Evolutionary conservation across 2,797 vertebrate genomes (phyloP), one percentile per base, ranked within the genome.

Genomic region (Triplophysa yarkandensis): DNA sequence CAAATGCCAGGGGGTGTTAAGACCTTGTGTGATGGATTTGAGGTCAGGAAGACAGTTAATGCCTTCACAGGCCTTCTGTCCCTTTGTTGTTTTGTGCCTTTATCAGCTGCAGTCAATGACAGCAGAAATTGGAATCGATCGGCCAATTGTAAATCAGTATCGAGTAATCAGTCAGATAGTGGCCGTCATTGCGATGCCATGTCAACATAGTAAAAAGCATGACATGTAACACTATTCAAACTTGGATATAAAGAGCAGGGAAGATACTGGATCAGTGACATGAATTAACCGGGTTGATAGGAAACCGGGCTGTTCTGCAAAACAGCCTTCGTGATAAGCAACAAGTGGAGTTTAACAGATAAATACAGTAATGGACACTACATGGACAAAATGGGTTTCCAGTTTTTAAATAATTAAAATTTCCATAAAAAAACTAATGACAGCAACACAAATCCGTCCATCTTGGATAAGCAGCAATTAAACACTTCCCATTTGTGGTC

Each of bases 41-140:
- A 81, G 86, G 87, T 89, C 87, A 86, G 60, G 10, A 39, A 82
- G 79, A 87, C 88, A 89, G 85, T 81, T 83, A 84, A 83, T 81
- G 83, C 83, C 86, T 84, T 84, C 82, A 84, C 16, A 65, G 81
- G 77, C 80, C 74, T 48, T 34, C 27, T 64, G 65, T 71, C 84
- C 86, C 75, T 87, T 88, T 90, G 88, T 91, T 88, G 86, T 84
- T 82, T 69, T 75, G 82, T 84, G 69, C 81, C 74, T 79, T 83
- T 81, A 78, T 13, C 74, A 86, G 85, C 82, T 65, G n/a, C 16
- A 57, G 84, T 89, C 90, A 87, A 91, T 88, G 86, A 58, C 68
- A 72, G 82, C 82, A 86, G 80, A 86, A 91, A 93, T 90, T 92
- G 85, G 82, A 91, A 92, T 91, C 86, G 91, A 92, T 89, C 86